Conservation (phyloP, 2,888 invertebrate genomes). For the Eupithecia inturbata region DNA sequence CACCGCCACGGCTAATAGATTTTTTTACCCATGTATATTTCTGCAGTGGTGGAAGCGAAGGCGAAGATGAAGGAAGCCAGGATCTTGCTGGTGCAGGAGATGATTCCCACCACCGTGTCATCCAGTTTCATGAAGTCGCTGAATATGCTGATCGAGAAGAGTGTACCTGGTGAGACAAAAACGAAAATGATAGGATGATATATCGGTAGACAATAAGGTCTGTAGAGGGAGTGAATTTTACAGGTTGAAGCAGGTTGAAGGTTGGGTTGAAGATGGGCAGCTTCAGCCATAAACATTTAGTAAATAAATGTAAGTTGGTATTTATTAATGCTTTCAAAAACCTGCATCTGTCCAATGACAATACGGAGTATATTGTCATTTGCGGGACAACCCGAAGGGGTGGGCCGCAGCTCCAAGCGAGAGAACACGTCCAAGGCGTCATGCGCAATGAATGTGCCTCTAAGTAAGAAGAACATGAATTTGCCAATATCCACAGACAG, state of each 20-base stretch:
- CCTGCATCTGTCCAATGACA: no score
- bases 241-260: neutral
- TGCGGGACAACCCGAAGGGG: no score
- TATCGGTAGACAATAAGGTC: neutral
- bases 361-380: no score
- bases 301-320: no score
- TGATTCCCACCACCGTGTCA: conserved; percentile 91
- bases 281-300: no score
- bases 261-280: no score
- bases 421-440: no score
- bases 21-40: conserved; percentile 91
- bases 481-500: no score
- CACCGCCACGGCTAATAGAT: conserved; percentile 14
- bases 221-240: neutral
- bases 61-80: conserved; percentile 93
- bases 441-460: no score
- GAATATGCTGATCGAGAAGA: conserved; percentile 92
- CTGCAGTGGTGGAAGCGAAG: conserved; percentile 89
- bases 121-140: conserved; percentile 92
- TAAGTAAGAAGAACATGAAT: no score
- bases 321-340: no score
- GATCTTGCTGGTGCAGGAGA: conserved; percentile 93
- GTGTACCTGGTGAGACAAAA: conserved; percentile 84
- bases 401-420: no score
- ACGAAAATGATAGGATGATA: conserved; percentile 7